Evolutionary conservation across 1,140 invertebrate genomes (phyloP), one percentile per base, ranked within the genome.

Genomic region (Lepeophtheirus salmonis): DNA sequence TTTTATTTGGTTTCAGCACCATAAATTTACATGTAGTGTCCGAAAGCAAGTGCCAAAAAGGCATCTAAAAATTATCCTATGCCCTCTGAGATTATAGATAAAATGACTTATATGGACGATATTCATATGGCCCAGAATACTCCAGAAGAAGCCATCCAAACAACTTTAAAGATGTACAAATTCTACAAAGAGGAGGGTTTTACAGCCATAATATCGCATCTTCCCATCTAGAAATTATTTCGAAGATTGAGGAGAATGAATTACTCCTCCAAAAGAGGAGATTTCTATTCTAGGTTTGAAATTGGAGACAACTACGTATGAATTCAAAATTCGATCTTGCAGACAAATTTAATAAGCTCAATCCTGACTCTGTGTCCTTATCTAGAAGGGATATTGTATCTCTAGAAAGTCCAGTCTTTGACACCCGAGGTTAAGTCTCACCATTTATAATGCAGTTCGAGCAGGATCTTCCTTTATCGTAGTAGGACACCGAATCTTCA

Each of bases 31-130:
- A 54, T 54, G 10, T 54, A 20, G 52, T 54, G 52, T 54, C 17
- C 23, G 17, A 54, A 54, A 54, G 52, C n/a, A 20, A 54, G 13
- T 20, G 52, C 52, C 20, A 54, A 54, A 23, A 20, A 21, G 52
- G n/a, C 18, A n/a, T 1, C n/a, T 14, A 54, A 20, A 2, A 54
- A 54, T 3, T 50, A 2, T 50, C 49, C 49, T 10, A 20, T 17
- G 10, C 16, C 49, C 2, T n/a, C 49, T 50, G 16, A 50, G 20
- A n/a, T n/a, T n/a, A n/a, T n/a, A n/a, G n/a, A n/a, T n/a, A n/a
- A n/a, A n/a, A n/a, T n/a, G n/a, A n/a, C n/a, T n/a, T n/a, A n/a
- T n/a, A n/a, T n/a, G n/a, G n/a, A n/a, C n/a, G n/a, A n/a, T n/a
- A n/a, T n/a, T n/a, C n/a, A n/a, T n/a, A n/a, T n/a, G n/a, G n/a